Percentiles rank a stretch among this genome's conserved stretches.
phyloP scores from a whole-genome alignment of 2,888 invertebrate genomes.

The Himalopsyche kuldschensis region DNA sequence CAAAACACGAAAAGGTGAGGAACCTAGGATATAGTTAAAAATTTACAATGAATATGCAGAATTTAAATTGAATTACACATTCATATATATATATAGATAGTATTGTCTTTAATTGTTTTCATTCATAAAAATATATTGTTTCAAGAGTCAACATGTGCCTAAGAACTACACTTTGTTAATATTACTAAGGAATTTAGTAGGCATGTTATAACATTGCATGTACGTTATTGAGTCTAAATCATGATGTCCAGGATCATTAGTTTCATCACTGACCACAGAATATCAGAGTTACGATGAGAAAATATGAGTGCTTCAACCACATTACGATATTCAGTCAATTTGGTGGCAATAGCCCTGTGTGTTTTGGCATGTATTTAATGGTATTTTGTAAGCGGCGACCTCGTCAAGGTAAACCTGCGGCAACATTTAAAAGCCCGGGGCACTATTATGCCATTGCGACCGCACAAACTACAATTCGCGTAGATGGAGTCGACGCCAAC shows the following conservation, averaged over 20 bases:
- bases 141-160: no score
- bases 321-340: background rate
- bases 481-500: background rate
- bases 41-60: no score
- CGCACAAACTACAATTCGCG: background rate
- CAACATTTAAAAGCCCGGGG: slow-evolving; percentile 13
- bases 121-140: no score
- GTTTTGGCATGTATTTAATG: slow-evolving; percentile 3
- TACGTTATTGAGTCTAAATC: background rate
- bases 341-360: background rate
- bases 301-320: background rate
- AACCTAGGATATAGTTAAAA: no score
- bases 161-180: no score
- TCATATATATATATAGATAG: no score
- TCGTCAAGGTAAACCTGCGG: slow-evolving; percentile 31
- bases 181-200: no score
- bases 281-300: background rate
- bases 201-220: no score
- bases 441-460: background rate
- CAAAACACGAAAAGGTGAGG: no score
- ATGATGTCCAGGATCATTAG: background rate
- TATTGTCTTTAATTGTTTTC: no score
- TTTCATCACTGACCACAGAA: background rate
- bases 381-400: slow-evolving; percentile 25
- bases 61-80: no score